Base-by-base conservation (phyloP, 2,113 vertebrate genomes). In the Penelope pileata region DNA sequence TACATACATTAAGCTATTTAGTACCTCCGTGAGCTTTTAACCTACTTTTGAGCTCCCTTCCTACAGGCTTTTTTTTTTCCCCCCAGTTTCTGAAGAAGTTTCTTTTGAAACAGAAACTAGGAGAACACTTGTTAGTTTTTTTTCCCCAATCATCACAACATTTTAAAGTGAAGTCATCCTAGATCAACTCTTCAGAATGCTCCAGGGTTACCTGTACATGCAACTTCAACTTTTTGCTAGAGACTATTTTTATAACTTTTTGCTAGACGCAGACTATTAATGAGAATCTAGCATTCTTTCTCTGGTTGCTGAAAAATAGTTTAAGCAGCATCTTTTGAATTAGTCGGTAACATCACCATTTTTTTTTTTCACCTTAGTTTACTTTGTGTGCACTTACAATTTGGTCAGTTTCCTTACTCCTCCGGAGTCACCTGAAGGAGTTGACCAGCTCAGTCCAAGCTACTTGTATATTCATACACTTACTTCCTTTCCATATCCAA, bases 381-480 rank as follows among this genome's bases (percentile, higher is more conserved):
- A 67, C 27, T 40, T 66, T 89, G 67, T 67, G 30, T 95, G 79
- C 47, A 85, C 27, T 88, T 74, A 62, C 69, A 67, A 85, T 76
- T 18, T 74, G 36, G 43, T 72, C 27, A 70, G 42, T n/a, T 42
- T 75, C 43, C 30, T 60, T 83, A 54, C n/a, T 64, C 67, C 79
- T 58, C 27, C 68, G 75, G 48, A 91, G 30, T 7, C 7, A 36
- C 47, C 3, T 83, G 74, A 76, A 47, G 23, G 29, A 90, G 9
- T 77, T 88, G 66, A 54, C 76, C 53, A 95, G 70, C 83, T 96
- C 56, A 88, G 73, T 92, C 74, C 81, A 92, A 59, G 78, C 69
- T 90, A 73, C 27, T 59, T 67, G 5, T 83, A 91, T 56, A 48
- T 89, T 90, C 67, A 79, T 9, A 80, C 5, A 84, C 64, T 64